Evolutionary conservation across 2,888 invertebrate species (phyloP).

Genomic region (Phasia obesa): DNA sequence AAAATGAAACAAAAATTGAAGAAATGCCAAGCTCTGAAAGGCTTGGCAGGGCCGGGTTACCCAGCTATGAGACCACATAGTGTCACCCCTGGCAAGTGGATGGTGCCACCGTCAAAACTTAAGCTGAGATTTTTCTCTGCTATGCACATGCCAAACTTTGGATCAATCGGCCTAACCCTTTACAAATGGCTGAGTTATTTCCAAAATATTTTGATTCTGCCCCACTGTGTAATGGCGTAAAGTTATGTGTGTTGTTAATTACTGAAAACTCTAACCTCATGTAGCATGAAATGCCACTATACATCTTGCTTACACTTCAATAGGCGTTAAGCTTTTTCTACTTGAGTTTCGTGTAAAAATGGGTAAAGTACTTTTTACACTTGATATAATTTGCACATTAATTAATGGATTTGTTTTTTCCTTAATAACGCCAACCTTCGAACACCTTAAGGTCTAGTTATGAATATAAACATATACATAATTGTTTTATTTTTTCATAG

Average conservation of each 20-base stretch:
- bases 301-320: constrained; percentile 12
- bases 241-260: not conserved
- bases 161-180: too few relatives aligned
- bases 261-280: not conserved
- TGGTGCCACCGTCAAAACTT: too few relatives aligned
- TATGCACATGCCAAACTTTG: too few relatives aligned
- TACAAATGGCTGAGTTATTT: too few relatives aligned
- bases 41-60: too few relatives aligned
- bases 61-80: too few relatives aligned
- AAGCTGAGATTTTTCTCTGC: too few relatives aligned
- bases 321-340: not conserved
- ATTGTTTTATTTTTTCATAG: not conserved
- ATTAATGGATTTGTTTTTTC: constrained; percentile 5
- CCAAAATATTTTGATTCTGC: too few relatives aligned
- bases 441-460: not conserved
- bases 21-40: too few relatives aligned
- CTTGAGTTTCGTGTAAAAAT: constrained; percentile 7
- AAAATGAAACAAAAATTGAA: too few relatives aligned
- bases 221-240: not conserved
- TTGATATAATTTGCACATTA: constrained; percentile 37
- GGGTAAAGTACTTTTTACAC: not conserved
- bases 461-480: not conserved
- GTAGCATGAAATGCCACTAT: not conserved
- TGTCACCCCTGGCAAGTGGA: too few relatives aligned
- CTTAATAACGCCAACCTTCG: constrained; percentile 27